Evolutionary conservation across 2,888 invertebrate species (phyloP), one percentile per base, ranked within the genome.

Genomic region (Tryphoninae sp.): DNA sequence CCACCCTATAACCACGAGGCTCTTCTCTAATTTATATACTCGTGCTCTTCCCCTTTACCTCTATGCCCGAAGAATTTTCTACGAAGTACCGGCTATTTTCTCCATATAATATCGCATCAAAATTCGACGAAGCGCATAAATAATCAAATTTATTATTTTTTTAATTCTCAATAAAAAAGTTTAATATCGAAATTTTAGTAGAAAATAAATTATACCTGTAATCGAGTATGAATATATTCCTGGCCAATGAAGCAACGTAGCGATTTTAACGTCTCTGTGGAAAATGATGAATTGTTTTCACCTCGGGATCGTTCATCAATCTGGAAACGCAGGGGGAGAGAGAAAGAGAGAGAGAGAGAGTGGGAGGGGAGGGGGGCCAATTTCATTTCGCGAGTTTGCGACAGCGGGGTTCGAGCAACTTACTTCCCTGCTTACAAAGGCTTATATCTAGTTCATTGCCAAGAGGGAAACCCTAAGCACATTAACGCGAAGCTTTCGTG

Each of bases 401-500:
- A 61, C 72, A 77, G 75, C 42, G 72, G 85, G 83, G 83, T 83
- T 84, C 33, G 84, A 84, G 85, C 85, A 86, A 88, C 87, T 87
- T 88, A 88, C 86, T 86, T 84, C 85, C 71, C 85, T 86, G 86
- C 88, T 89, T 87, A 88, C 88, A 86, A 86, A 88, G 86, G 89
- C 89, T 90, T 89, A 87, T 86, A 88, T 87, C 88, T 89, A 88
- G 89, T 89, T 89, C 89, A 89, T 89, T 89, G 89, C 89, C 89
- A 89, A 88, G 88, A 86, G 84, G 84, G 91, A 91, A 91, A 91
- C 91, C 91, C 88, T 90, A 91, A 91, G 88, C 89, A 88, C 88
- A 90, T 90, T 89, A 90, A 88, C 86, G 86, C 86, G 89, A 86
- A 89, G 86, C 88, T 87, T 77, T 74, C 83, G 68, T 83, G 80